A percentile compares a stretch with the other conserved stretches of the same genome.
phyloP scores from a whole-genome alignment of 1,140 invertebrate species.

The Bemisia tabaci region DNA sequence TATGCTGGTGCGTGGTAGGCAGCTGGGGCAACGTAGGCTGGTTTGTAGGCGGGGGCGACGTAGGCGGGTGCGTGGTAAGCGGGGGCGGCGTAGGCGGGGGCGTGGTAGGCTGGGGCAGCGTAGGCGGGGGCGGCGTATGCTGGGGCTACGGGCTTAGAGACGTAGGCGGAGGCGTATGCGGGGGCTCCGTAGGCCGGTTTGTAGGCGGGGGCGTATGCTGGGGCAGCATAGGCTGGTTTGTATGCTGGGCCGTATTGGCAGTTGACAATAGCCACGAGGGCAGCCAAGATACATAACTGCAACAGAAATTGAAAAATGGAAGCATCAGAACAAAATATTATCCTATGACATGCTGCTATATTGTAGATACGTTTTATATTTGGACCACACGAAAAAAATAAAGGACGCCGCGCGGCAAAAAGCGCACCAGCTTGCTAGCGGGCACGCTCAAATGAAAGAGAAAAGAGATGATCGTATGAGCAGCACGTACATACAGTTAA shows the following conservation, averaged over 20 bases:
- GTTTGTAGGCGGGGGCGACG: conserved; percentile 14
- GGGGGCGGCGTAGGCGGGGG: conserved; percentile 16
- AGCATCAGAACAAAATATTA: too few relatives aligned
- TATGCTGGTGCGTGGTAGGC: conserved; percentile 3
- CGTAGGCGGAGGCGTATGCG: conserved; percentile 3
- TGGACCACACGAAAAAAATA: too few relatives aligned
- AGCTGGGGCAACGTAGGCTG: too few relatives aligned
- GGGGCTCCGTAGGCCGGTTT: conserved; percentile 2
- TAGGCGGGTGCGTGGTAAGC: conserved; percentile 15
- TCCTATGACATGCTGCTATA: too few relatives aligned
- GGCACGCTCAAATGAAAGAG: too few relatives aligned
- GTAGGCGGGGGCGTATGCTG: conserved; percentile 3
- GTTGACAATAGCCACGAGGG: conserved; percentile 36
- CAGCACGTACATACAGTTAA: too few relatives aligned
- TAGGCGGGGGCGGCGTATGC: conserved; percentile 10
- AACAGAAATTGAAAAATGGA: too few relatives aligned
- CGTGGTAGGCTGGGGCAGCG: conserved; percentile 11
- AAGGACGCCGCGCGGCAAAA: too few relatives aligned
- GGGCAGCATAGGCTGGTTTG: conserved; percentile 12
- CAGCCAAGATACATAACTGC: conserved; percentile 40
- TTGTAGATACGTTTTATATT: too few relatives aligned
- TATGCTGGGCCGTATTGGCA: conserved; percentile 13
- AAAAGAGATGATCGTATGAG: too few relatives aligned
- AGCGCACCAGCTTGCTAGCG: too few relatives aligned
- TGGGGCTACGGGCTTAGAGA: conserved; percentile 21